Conservation (phyloP, 2,113 vertebrate genomes). For the Ceyx cyanopectus region DNA sequence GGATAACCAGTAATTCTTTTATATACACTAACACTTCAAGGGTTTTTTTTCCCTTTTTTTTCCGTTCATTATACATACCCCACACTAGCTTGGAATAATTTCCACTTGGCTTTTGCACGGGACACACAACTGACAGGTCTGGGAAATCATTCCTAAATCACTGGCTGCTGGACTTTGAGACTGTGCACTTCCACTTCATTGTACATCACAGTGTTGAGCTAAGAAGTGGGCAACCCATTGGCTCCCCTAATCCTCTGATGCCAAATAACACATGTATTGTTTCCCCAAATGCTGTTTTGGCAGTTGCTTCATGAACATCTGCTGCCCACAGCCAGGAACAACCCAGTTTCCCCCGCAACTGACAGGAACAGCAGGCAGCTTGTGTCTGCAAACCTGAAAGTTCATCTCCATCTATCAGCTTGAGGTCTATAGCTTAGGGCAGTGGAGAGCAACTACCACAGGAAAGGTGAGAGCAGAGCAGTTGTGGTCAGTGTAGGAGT, state of each 20-base stretch:
- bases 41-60: neutral
- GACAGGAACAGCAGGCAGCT: neutral
- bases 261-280: slow-evolving; percentile 22
- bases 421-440: neutral
- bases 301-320: slow-evolving; percentile 32
- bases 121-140: neutral
- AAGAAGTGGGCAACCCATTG: slow-evolving; percentile 34
- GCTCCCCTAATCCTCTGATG: neutral
- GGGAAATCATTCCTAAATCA: neutral
- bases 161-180: neutral
- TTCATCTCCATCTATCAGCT: slow-evolving; percentile 25
- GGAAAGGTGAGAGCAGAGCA: neutral
- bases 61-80: neutral
- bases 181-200: slow-evolving; percentile 19
- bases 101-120: neutral
- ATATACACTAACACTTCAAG: neutral
- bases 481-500: neutral
- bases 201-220: neutral
- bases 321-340: neutral
- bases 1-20: neutral
- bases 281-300: slow-evolving; percentile 15
- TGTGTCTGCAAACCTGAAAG: neutral
- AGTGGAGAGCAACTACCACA: neutral
- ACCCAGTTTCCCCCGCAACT: neutral
- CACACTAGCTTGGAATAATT: neutral